Percentiles rank a stretch among this genome's conserved stretches.
Conservation (phyloP, 2,888 invertebrate genomes). For the Drosophila engyochracea region DNA sequence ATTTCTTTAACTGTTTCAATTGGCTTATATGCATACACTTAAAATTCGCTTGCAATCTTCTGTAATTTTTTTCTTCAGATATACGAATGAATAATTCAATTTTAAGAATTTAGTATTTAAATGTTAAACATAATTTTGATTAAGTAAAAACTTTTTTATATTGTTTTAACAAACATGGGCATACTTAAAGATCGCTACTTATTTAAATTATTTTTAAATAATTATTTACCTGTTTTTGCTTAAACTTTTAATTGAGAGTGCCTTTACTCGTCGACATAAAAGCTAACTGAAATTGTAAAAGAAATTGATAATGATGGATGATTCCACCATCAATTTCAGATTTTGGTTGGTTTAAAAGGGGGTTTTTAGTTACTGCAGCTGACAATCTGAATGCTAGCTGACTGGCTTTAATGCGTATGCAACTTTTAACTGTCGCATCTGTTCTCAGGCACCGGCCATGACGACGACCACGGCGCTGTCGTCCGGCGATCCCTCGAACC, state of each 20-base stretch:
- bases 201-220: background rate
- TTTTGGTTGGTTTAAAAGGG: background rate
- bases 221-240: no score
- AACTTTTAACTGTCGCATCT: constrained; percentile 17
- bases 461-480: constrained; percentile 67
- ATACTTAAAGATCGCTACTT: background rate
- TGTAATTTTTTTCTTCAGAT: no score
- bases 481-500: constrained; percentile 68
- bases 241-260: background rate
- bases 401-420: constrained; percentile 15
- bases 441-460: constrained; percentile 56
- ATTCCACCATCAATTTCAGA: background rate
- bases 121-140: background rate
- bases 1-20: background rate
- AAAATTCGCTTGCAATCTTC: background rate
- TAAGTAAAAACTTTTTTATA: background rate
- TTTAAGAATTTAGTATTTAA: background rate
- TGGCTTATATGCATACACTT: no score
- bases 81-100: background rate
- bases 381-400: constrained; percentile 1
- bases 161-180: background rate
- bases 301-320: constrained; percentile 18
- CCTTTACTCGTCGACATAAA: no score
- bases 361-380: no score
- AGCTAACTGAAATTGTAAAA: background rate